Base-by-base conservation (phyloP, 2,888 invertebrate genomes). In the Melanostoma mellinum region DNA sequence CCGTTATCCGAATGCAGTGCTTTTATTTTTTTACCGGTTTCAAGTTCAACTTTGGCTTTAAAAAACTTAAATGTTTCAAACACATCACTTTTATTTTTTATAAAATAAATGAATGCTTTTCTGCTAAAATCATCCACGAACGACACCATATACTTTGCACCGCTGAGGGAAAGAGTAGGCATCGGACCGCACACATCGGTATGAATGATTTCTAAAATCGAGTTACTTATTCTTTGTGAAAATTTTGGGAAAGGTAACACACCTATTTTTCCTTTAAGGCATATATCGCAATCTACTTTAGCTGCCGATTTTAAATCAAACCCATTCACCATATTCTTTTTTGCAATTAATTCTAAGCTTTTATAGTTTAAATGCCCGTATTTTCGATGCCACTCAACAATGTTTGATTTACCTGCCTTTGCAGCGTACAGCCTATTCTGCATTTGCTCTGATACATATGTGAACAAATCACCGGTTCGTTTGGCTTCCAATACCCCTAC, bases 41-140 rank as follows among this genome's bases (percentile, higher is more conserved):
- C 52, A n/a, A 10, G 56, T 52, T 85, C 84, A 8, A 72, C 74
- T n/a, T 60, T 58, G n/a, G 36, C 30, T 44, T 75, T 65, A 65
- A 58, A 86, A 4, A 33, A 36, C 52, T 80, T 76, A 46, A 86
- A 82, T 50, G 10, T 55, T 4, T 68, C 63, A 38, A 86, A 72
- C 6, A 61, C 85, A 2, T 86, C 84, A 40, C 61, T 60, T 61
- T 85, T 85, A 30, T 58, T 61, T 10, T 80, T 85, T n/a, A 79
- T 53, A 48, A 73, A 86, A 40, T 76, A 60, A 2, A 84, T 67
- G 44, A 69, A 69, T 30, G 52, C 73, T n/a, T 50, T 79, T 32
- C 79, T 36, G 20, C 46, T 56, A 6, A 44, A 68, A 69, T 79
- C 73, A 44, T 80, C 69, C 4, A 72, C 48, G 33, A 67, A 78